Evolutionary conservation across 1,140 invertebrate species (phyloP), one percentile per base, ranked within the genome.

Genomic region (Camponotus floridanus): DNA sequence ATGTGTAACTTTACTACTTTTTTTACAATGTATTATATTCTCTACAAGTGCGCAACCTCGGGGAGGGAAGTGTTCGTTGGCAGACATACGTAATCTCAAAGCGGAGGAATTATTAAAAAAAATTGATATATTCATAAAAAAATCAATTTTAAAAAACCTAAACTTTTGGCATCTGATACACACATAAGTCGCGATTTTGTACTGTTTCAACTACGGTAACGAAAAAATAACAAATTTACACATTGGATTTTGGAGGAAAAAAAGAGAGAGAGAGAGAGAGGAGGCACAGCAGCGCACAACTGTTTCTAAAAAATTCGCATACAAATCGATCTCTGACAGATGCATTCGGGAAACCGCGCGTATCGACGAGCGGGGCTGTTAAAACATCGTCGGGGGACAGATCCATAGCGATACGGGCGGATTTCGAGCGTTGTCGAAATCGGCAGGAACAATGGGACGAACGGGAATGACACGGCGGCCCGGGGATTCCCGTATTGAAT

Each of bases 41-140:
- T 71, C 79, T 90, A 84, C 78, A 83, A 89, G 87, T 76, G 76
- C 76, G n/a, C 76, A 36, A 67, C 45, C 51, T 62, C n/a, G 74
- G 18, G 36, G 39, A 39, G 18, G 51, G 11, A 26, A 57, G 36
- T 4, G 11, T 13, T 11, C 9, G 21, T 15, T 11, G 6, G 13
- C 45, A 36, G 21, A 74, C 18, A 26, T 57, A 36, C 15, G 18
- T 51, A 51, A 51, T 51, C 18, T 51, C 48, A 18, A 51, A 4
- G 18, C 13, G 3, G 13, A 45, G 15, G 15, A 5, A 51, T 18
- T 18, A 51, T 51, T n/a, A n/a, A 51, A 51, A 18, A 1, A 51
- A 15, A 51, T 51, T 51, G 13, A 51, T 18, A 18, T 48, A 15
- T 26, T 0, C 13, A 13, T 8, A 9, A 1, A 5, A 51, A 51